Base-by-base conservation (phyloP, 2,888 invertebrate species). In the Leucophora obtusa region DNA sequence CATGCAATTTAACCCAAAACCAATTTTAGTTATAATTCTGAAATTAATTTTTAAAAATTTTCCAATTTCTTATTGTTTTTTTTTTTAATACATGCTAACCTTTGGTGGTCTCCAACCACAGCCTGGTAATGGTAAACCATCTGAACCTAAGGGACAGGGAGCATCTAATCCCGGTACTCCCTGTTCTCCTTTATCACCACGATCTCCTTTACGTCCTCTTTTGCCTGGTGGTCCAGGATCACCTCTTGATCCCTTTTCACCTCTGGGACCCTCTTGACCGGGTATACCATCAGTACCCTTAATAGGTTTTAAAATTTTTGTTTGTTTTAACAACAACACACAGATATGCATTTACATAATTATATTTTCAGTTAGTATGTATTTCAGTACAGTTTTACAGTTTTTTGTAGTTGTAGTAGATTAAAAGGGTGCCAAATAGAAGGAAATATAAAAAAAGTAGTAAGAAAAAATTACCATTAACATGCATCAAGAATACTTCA, bases 101-200 rank as follows among this genome's bases (percentile, higher is more conserved):
- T 96, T 95, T 86, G 94, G 94, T 85, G 96, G 95, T 90, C 96
- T 92, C 97, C 97, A 97, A 86, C 97, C 97, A 91, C 98, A 99
- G 86, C 98, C 98, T 69, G 98, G 97, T 87, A 99, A 91, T 82
- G 98, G 98, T 87, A 98, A 93, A 82, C 99, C 99, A 91, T 99
- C 98, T 65, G 95, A 94, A 74, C 98, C 99, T 76, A 98, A 92
- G 83, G 99, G 99, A 92, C 99, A 99, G n/a, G 98, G 98, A 56
- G 99, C 99, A 91, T 99, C 98, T 86, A 99, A 92, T 47, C 98
- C 98, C 43, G 98, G 98, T 84, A 98, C 97, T 85, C 98, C 98
- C 92, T 97, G 96, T 87, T 97, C 97, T 74, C 98, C 98, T 91
- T 96, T 96, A 87, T 96, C 95, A 51, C 98, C 98, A 87, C 95